Evolutionary conservation across 1,140 invertebrate genomes (phyloP).

Genomic region (Bilobella aurantiaca): DNA sequence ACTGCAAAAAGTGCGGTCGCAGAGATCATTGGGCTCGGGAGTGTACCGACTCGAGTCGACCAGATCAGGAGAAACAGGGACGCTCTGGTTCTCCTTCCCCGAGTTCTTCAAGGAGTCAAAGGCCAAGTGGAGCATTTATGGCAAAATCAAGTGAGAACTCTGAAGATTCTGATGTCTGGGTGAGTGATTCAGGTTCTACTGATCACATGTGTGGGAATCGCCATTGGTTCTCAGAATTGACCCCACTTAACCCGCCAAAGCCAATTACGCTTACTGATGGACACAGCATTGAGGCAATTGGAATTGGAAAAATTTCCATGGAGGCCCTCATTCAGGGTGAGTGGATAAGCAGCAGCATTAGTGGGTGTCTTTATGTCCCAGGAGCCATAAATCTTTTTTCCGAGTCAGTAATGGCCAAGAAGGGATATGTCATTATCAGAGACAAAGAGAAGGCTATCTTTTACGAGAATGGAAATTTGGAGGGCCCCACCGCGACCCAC

Average conservation of each 20-base stretch:
- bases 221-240: neutral
- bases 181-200: neutral
- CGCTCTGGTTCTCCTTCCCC: neutral
- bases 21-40: conserved; percentile 12
- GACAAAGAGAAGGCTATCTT: neutral
- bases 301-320: neutral
- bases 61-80: neutral
- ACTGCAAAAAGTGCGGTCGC: conserved; percentile 3
- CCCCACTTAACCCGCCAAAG: neutral
- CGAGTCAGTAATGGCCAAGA: conserved; percentile 18
- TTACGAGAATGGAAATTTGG: neutral
- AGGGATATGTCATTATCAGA: conserved; percentile 15
- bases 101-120: neutral
- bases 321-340: neutral
- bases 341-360: conserved; percentile 1
- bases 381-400: conserved; percentile 24
- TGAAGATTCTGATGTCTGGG: neutral
- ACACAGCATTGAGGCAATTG: conserved; percentile 7
- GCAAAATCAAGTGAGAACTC: neutral
- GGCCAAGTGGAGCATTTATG: neutral
- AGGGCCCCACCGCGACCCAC: neutral
- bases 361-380: conserved; percentile 16
- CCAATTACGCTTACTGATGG: neutral
- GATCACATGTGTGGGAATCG: neutral
- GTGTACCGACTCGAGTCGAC: neutral